These are phyloP conservation scores for Siphlonurus alternatus DNA, from an alignment of 2,888 invertebrate genomes.

Conservation along the genomic window DNA sequence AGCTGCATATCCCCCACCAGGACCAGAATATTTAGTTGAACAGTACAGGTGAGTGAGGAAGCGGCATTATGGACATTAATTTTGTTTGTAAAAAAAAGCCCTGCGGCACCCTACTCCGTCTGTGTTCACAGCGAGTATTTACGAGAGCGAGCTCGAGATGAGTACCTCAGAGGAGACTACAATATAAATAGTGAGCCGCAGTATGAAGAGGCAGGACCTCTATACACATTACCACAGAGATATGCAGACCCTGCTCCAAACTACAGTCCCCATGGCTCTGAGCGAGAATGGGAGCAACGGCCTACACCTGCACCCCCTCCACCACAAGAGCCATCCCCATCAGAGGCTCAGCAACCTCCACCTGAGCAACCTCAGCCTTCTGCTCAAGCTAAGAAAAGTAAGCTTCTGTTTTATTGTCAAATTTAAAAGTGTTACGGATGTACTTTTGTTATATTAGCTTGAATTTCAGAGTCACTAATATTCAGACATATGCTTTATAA, in stretches of 20 bases:
- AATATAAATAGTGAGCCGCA: conserved; percentile 26
- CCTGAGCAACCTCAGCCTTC: conserved; percentile 1
- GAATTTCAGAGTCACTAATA: no score
- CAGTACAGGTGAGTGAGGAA: conserved; percentile 33
- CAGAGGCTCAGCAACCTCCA: conserved; percentile 3
- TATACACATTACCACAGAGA: conserved; percentile 43
- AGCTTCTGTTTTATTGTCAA: no score
- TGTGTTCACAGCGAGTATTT: conserved; percentile 14
- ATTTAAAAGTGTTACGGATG: no score
- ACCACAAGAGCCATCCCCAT: background rate
- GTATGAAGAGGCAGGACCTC: conserved; percentile 33
- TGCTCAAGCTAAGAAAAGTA: background rate
- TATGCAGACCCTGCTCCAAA: conserved; percentile 18
- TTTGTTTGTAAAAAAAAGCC: background rate
- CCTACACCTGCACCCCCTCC: background rate
- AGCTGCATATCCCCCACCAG: conserved; percentile 34
- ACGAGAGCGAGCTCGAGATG: conserved; percentile 15
- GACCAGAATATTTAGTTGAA: conserved; percentile 27
- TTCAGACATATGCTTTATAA: no score
- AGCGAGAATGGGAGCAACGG: conserved; percentile 2
- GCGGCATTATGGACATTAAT: conserved; percentile 4
- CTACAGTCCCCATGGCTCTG: background rate
- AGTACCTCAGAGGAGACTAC: conserved; percentile 16
- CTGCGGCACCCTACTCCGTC: background rate
- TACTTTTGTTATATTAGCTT: no score